phyloP scores from a whole-genome alignment of 1,140 invertebrate species.

The Cydia amplana region DNA sequence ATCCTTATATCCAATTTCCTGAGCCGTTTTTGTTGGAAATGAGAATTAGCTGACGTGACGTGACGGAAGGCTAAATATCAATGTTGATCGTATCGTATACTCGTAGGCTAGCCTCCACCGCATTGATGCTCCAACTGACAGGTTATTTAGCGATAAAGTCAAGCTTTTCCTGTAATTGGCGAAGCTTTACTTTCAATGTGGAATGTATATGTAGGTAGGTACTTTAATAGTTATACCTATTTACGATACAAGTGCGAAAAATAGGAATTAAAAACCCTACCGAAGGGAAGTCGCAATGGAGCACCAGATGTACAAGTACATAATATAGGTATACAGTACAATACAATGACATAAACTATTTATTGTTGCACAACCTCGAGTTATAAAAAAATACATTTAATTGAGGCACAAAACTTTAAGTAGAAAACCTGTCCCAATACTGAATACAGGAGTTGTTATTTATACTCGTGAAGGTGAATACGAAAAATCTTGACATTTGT shows the following conservation, averaged over 20 bases:
- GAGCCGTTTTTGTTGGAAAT: conserved; percentile 75
- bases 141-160: conserved; percentile 15
- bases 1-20: conserved; percentile 80
- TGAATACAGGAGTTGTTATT: not conserved
- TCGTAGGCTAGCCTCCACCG: not conserved
- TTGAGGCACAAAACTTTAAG: not conserved
- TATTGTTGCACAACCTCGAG: not conserved
- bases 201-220: too few relatives aligned
- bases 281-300: too few relatives aligned
- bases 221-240: too few relatives aligned
- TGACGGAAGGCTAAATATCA: conserved; percentile 71
- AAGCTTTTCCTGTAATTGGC: not conserved
- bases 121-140: not conserved
- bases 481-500: conserved; percentile 33
- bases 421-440: not conserved
- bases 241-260: too few relatives aligned
- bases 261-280: too few relatives aligned
- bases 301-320: too few relatives aligned
- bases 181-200: not conserved
- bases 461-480: conserved; percentile 20
- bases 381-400: not conserved
- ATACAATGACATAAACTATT: too few relatives aligned
- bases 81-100: conserved; percentile 46
- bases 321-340: too few relatives aligned
- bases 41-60: conserved; percentile 76